Conservation (phyloP, 2,888 invertebrate species). For the Epinotia brunnichana region DNA sequence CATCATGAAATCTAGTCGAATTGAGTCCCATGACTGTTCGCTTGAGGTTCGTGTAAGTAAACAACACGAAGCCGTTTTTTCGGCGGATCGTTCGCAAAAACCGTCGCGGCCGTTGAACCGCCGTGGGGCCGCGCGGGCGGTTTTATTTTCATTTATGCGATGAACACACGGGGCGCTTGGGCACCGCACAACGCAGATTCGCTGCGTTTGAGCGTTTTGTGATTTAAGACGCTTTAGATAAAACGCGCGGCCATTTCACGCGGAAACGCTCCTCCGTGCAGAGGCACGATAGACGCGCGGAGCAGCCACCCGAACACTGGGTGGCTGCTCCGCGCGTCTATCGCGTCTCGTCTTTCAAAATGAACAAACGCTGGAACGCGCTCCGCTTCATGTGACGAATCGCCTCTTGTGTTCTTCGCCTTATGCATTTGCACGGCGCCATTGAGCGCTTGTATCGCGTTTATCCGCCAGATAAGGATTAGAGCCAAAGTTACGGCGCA, state of each 20-base stretch:
- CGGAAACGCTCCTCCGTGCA: too few relatives aligned
- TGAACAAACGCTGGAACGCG: too few relatives aligned
- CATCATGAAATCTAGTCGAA: background rate
- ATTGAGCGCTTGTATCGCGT: constrained; percentile 63
- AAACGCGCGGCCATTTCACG: too few relatives aligned
- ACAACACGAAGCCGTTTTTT: constrained; percentile 50
- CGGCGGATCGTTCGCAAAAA: constrained; percentile 68
- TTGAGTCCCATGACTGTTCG: constrained; percentile 3
- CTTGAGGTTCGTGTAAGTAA: constrained; percentile 32
- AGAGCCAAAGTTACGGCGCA: constrained; percentile 49
- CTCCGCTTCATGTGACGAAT: too few relatives aligned
- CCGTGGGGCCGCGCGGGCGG: constrained; percentile 61
- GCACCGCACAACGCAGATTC: background rate
- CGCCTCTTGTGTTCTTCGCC: too few relatives aligned
- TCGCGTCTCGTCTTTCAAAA: too few relatives aligned
- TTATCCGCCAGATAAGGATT: constrained; percentile 64
- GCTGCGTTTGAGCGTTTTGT: background rate
- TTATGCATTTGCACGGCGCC: constrained; percentile 59
- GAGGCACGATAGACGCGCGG: too few relatives aligned
- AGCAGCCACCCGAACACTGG: too few relatives aligned
- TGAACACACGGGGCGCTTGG: background rate
- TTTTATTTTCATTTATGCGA: constrained; percentile 57
- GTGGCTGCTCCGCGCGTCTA: too few relatives aligned
- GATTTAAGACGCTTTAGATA: too few relatives aligned
- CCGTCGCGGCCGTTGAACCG: constrained; percentile 69